These are phyloP conservation scores for Corapipo altera DNA, from an alignment of 2,113 vertebrate species.

Conservation along the genomic window DNA sequence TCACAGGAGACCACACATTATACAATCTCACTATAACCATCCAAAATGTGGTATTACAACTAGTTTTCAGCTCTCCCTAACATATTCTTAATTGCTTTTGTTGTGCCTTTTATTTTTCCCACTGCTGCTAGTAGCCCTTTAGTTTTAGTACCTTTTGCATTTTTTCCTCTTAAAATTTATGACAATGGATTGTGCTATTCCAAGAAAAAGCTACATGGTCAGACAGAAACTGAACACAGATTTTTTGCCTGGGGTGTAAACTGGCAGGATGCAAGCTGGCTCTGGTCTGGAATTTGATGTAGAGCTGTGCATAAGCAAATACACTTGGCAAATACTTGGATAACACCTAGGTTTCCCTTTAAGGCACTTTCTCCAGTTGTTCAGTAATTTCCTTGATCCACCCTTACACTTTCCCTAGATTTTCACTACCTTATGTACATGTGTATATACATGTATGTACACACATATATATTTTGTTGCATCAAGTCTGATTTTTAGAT, in stretches of 20 bases:
- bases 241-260: constrained; percentile 60
- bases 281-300: constrained; percentile 41
- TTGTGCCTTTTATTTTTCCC: not conserved
- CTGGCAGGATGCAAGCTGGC: constrained; percentile 41
- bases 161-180: not conserved
- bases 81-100: not conserved
- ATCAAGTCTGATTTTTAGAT: not conserved
- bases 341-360: constrained; percentile 27
- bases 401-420: not conserved
- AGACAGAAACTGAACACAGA: constrained; percentile 28
- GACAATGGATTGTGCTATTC: not conserved
- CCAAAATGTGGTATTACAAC: not conserved
- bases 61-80: not conserved
- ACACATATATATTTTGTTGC: not conserved
- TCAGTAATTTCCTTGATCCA: constrained; percentile 41
- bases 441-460: not conserved
- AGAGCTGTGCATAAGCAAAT: constrained; percentile 38
- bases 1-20: not conserved
- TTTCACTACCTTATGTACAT: not conserved
- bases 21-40: not conserved
- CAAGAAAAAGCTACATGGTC: constrained; percentile 24
- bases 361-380: constrained; percentile 31
- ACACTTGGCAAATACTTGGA: constrained; percentile 21
- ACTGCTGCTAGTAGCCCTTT: not conserved
- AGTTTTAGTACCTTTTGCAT: not conserved